Percentiles rank a stretch among this genome's conserved stretches.
Evolutionary conservation across 1,140 invertebrate genomes (phyloP).

Genomic region (Rhagoletis zephyria): DNA sequence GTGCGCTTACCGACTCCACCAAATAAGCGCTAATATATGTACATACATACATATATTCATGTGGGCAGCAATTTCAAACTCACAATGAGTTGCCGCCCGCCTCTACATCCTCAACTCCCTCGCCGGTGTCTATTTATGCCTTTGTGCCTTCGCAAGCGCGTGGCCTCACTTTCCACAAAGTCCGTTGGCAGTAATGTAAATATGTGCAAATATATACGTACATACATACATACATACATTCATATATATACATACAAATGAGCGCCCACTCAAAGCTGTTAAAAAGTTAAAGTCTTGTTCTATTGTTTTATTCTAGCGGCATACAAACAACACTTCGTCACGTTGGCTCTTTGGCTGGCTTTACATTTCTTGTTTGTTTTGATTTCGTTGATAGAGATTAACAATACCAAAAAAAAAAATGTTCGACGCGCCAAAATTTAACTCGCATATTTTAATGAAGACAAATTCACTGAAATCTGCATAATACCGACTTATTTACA

Average conservation of each 20-base stretch:
- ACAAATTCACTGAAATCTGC: conserved; percentile 1
- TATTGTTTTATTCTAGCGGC: neutral
- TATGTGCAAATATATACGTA: neutral
- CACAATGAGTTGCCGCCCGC: neutral
- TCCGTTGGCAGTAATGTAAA: neutral
- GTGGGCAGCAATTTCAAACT: neutral
- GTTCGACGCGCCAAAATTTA: conserved; percentile 32
- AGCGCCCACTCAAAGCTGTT: conserved; percentile 6
- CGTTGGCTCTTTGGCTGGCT: conserved; percentile 4
- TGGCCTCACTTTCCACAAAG: conserved; percentile 34
- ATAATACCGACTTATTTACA: neutral
- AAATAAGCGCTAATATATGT: too few relatives aligned
- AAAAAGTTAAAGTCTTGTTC: neutral
- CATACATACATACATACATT: neutral
- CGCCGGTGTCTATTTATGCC: neutral
- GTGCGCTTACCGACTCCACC: too few relatives aligned
- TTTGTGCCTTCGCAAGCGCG: neutral
- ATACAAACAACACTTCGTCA: neutral
- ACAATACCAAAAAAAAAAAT: neutral
- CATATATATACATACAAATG: neutral
- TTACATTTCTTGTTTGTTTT: conserved; percentile 33
- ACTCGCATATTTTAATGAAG: neutral
- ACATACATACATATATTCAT: too few relatives aligned
- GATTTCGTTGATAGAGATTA: neutral
- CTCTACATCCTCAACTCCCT: neutral